These are phyloP conservation scores for Centropus unirufus DNA, from an alignment of 2,113 vertebrate genomes.

Conservation along the genomic window DNA sequence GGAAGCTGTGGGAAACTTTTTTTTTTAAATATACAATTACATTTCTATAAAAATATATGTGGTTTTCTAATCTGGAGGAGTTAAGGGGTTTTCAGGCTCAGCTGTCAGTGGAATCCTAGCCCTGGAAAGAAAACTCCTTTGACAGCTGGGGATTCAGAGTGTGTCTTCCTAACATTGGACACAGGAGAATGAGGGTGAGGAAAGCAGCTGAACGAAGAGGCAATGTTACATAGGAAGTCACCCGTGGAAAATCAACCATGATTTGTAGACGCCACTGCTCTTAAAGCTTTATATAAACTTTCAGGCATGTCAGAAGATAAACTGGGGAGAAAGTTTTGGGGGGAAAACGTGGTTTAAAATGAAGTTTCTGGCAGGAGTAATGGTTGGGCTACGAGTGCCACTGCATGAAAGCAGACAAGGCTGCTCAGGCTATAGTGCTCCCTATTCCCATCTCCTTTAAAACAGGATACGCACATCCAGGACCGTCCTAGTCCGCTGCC, in stretches of 20 bases:
- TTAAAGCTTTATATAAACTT: slow-evolving; percentile 41
- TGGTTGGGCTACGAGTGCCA: background rate
- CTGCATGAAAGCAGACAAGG: background rate
- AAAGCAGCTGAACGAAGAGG: slow-evolving; percentile 68
- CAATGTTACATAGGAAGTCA: background rate
- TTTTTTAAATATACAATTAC: slow-evolving; percentile 63
- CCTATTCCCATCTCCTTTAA: background rate
- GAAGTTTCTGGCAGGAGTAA: slow-evolving; percentile 10
- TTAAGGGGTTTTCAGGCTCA: slow-evolving; percentile 53
- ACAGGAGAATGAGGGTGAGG: slow-evolving; percentile 30
- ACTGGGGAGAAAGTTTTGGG: background rate
- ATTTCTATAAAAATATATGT: slow-evolving; percentile 77
- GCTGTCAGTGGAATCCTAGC: slow-evolving; percentile 53
- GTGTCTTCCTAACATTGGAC: slow-evolving; percentile 36
- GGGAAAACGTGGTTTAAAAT: background rate
- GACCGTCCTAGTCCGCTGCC: background rate
- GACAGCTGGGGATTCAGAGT: slow-evolving; percentile 50
- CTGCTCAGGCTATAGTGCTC: background rate
- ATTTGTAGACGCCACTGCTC: background rate
- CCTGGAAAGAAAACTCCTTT: slow-evolving; percentile 38
- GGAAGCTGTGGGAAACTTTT: slow-evolving; percentile 42
- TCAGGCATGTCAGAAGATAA: background rate
- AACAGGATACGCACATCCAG: background rate
- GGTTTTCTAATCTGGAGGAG: slow-evolving; percentile 63
- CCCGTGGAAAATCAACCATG: background rate